Percentiles rank a stretch among this genome's conserved stretches.
Evolutionary conservation across 2,888 invertebrate genomes (phyloP).

Genomic region (Cyclophora punctaria): DNA sequence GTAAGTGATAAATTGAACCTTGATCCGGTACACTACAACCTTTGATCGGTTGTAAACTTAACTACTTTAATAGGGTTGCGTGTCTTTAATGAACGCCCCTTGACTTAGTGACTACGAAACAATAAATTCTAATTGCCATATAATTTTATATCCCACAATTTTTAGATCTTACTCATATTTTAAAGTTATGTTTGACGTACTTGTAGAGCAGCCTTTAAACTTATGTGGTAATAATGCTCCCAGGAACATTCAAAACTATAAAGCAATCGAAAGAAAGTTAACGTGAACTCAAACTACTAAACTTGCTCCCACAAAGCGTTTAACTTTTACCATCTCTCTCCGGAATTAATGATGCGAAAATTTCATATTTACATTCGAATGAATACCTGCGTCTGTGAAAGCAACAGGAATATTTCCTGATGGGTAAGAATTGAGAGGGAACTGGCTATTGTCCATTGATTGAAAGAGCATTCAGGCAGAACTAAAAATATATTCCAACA

Average conservation of each 20-base stretch:
- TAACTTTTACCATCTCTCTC: constrained; percentile 26
- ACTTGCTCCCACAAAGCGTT: constrained; percentile 24
- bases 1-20: constrained; percentile 16
- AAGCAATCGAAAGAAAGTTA: constrained; percentile 39
- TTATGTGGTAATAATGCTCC: constrained; percentile 20
- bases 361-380: constrained; percentile 22
- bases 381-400: constrained; percentile 1
- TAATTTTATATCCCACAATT: too few species aligned
- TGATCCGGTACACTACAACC: constrained; percentile 12
- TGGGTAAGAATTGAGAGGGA: constrained; percentile 4
- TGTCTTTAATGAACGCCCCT: constrained; percentile 4
- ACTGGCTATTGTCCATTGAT: too few species aligned
- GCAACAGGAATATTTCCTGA: neutral
- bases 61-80: constrained; percentile 12
- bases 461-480: too few species aligned
- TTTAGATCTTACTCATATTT: too few species aligned
- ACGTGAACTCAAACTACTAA: constrained; percentile 23
- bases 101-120: neutral
- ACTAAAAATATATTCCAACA: too few species aligned
- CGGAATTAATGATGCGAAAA: constrained; percentile 23
- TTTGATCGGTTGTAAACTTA: constrained; percentile 16
- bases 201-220: constrained; percentile 5
- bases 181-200: neutral
- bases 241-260: constrained; percentile 23
- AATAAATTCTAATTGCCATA: too few species aligned